A percentile compares a stretch with the other conserved stretches of the same genome.
phyloP scores from a whole-genome alignment of 2,888 invertebrate genomes.

The Oligia fasciuncula region DNA sequence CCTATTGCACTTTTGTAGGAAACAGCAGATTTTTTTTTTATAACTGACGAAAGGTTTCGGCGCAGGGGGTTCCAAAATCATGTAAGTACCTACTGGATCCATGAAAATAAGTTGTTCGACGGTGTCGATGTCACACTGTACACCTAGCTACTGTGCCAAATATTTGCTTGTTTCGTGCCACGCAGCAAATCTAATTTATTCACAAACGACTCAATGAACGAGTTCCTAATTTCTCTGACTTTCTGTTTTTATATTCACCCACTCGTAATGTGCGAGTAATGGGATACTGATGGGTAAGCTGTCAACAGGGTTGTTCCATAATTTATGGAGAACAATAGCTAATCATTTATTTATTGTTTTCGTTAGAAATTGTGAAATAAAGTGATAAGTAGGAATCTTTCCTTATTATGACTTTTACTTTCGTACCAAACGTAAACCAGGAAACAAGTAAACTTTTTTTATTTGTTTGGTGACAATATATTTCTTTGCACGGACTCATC shows the following conservation, averaged over 20 bases:
- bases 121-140: no score
- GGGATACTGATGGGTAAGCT: slow-evolving; percentile 17
- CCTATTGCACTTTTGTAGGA: background rate
- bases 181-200: slow-evolving; percentile 8
- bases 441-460: background rate
- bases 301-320: slow-evolving; percentile 8
- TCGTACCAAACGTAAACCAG: background rate
- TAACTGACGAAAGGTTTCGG: no score
- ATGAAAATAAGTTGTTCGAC: background rate
- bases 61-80: background rate
- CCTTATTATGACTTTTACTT: background rate
- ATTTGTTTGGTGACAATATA: background rate
- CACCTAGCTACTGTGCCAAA: background rate
- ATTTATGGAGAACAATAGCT: slow-evolving; percentile 9
- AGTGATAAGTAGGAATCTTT: background rate
- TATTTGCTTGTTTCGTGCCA: background rate
- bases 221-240: slow-evolving; percentile 1
- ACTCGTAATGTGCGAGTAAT: slow-evolving; percentile 11
- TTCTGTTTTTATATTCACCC: slow-evolving; percentile 12
- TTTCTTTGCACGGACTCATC: background rate
- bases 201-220: background rate
- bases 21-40: background rate
- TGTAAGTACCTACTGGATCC: background rate
- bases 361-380: background rate
- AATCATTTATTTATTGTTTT: background rate